Base-by-base conservation (phyloP, 2,888 invertebrate species). In the Scaptomyza tumidula region DNA sequence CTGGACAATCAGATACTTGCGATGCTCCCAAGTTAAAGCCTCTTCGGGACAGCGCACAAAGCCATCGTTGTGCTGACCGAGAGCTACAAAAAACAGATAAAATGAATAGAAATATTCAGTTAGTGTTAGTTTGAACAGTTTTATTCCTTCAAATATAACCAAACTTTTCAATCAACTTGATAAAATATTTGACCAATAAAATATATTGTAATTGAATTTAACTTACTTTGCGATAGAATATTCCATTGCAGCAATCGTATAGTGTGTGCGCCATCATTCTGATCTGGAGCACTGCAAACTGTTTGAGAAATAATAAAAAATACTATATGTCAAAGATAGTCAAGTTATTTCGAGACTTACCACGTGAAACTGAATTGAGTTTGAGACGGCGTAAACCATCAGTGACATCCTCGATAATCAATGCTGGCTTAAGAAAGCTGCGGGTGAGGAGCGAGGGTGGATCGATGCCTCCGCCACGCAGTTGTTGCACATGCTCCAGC, bases 241-340 rank as follows among this genome's bases (percentile, higher is more conserved):
- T 95, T 95, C 95, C 95, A 95, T 83, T 95, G 95, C 71, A 95
- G 92, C 53, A 95, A 91, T 80, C 95, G 92, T 67, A 95, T 91
- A 54, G 92, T 92, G 70, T 93, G 54, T 6, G 37, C n/a, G 6
- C 59, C 67, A 0, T 89, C 58, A 92, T 92, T 84, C 91, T 92
- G 69, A 92, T 90, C 45, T 45, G 93, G 92, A 60, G 93, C 92
- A 80, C 93, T 93, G 87, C 93, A 93, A 61, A 91, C 93, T 93
- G 80, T 48, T 90, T 90, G 27, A 16, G 43, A 39, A 49, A 6
- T 6, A 33, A 10, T 6, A 29, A n/a, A 0, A 13, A 19, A 27
- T 0, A 31, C 35, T 13, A n/a, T 11, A 1, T 29, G 1, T 2
- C 14, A 3, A 6, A 6, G 2, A 31, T 6, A 7, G 6, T n/a